Base-by-base conservation (phyloP, 2,888 invertebrate genomes). In the Flexamia atlantica region DNA sequence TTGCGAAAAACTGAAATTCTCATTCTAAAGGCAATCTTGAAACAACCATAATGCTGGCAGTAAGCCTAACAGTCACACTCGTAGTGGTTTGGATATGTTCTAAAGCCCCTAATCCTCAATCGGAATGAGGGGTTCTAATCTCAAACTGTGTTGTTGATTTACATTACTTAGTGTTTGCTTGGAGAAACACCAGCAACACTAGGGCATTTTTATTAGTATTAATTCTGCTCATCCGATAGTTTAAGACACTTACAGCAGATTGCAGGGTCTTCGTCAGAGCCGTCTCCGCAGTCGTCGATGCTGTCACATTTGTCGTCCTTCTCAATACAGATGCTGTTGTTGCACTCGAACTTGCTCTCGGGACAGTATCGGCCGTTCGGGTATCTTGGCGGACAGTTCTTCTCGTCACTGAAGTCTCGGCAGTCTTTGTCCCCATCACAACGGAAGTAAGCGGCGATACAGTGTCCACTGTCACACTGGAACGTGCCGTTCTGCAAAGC, bases 341-440 rank as follows among this genome's bases (percentile, higher is more conserved):
- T 93, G 90, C 98, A 99, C 89, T 98, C 96, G 94, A 97, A 98
- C 88, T 95, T 94, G 84, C 95, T 95, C 87, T 96, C 95, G 0
- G 97, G 97, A 88, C 98, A 99, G 89, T 96, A 98, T 88, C 96
- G 92, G 80, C 97, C 97, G 80, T 95, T 95, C 0, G 98, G 97
- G 91, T 94, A 98, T 32, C 96, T 93, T 0, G 98, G 96, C 28
- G 97, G 96, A 88, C 99, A 99, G 86, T 95, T 95, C 86, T 95
- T 94, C 90, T 98, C 98, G 89, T 98, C 98, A 7, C 96, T 97
- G 91, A 97, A 93, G 89, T 98, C 98, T 30, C 95, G 92, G 88
- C 97, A 98, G 89, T 98, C 97, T 4, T 96, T 92, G 88, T 97
- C 96, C 10, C 98, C 97, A 88, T 98, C 97, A 89, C 98, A 98